Conservation (phyloP, 1,140 invertebrate species). For the Ceratitis capitata region DNA sequence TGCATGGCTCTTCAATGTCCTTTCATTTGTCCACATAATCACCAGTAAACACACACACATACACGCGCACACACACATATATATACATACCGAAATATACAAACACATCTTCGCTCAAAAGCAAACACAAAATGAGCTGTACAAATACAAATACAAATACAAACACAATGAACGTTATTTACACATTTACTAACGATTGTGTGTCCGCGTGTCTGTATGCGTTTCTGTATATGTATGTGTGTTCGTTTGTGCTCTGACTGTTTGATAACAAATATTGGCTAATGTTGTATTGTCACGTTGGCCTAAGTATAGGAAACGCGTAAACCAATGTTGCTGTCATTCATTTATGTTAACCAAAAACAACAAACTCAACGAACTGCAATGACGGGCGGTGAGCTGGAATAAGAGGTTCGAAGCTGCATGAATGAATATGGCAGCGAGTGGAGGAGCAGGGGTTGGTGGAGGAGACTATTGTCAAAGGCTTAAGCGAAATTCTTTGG, state of each 20-base stretch:
- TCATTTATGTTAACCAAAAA: neutral
- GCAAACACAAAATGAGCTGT: neutral
- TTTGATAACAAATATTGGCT: slow-evolving; percentile 17
- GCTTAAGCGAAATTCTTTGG: too few species aligned
- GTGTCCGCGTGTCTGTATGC: neutral
- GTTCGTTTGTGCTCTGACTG: neutral
- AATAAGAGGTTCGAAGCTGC: neutral
- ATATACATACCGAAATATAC: too few species aligned
- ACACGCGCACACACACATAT: too few species aligned
- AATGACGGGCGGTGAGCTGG: neutral
- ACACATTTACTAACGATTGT: neutral
- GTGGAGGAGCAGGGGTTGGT: neutral
- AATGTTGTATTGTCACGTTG: neutral
- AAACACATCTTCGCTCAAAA: neutral
- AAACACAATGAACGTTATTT: neutral
- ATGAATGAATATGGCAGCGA: neutral
- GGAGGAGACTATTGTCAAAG: neutral
- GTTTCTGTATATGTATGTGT: neutral
- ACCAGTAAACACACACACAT: neutral
- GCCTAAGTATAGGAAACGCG: neutral
- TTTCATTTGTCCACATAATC: neutral
- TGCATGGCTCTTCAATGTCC: neutral
- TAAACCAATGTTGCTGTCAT: slow-evolving; percentile 3
- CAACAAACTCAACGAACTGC: neutral
- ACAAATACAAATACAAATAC: neutral